These are phyloP conservation scores for Adelognathus sp. DNA, from an alignment of 2,888 invertebrate genomes.

Conservation along the genomic window DNA sequence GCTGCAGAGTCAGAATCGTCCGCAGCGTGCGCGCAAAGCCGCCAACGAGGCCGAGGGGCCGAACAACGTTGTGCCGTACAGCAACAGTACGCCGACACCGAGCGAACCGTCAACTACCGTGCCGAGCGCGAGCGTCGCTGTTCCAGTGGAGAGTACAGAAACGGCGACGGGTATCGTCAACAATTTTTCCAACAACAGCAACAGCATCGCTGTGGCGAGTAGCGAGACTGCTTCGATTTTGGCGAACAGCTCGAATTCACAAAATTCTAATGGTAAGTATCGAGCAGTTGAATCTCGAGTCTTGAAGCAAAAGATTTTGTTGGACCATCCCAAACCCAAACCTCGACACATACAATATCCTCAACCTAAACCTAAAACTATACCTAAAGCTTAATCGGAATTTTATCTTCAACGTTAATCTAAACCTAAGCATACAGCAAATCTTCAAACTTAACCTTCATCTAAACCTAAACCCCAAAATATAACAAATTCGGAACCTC, in stretches of 20 bases:
- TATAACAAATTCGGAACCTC: too few species aligned
- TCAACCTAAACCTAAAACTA: too few species aligned
- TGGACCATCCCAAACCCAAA: too few species aligned
- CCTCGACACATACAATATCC: too few species aligned
- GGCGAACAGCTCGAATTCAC: conserved; percentile 68
- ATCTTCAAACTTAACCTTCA: too few species aligned
- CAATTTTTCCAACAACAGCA: conserved; percentile 60
- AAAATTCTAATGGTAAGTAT: conserved; percentile 68
- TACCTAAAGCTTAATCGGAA: too few species aligned
- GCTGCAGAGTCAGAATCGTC: conserved; percentile 92
- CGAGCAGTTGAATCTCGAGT: neutral
- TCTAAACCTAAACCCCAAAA: too few species aligned
- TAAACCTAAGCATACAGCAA: too few species aligned
- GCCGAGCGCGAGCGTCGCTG: conserved; percentile 74
- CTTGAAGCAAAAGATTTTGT: too few species aligned
- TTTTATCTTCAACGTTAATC: too few species aligned
- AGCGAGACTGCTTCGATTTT: conserved; percentile 38
- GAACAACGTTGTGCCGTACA: conserved; percentile 71
- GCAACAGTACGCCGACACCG: conserved; percentile 79
- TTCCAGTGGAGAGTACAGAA: conserved; percentile 81
- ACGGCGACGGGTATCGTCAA: conserved; percentile 72
- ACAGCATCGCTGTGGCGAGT: conserved; percentile 12
- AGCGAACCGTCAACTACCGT: conserved; percentile 80
- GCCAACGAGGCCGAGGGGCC: conserved; percentile 83
- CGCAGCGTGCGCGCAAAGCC: conserved; percentile 89